A percentile compares a stretch with the other conserved stretches of the same genome.
These are phyloP conservation scores for Melanerpes aurifrons DNA, from an alignment of 2,113 vertebrate species.

Conservation along the genomic window DNA sequence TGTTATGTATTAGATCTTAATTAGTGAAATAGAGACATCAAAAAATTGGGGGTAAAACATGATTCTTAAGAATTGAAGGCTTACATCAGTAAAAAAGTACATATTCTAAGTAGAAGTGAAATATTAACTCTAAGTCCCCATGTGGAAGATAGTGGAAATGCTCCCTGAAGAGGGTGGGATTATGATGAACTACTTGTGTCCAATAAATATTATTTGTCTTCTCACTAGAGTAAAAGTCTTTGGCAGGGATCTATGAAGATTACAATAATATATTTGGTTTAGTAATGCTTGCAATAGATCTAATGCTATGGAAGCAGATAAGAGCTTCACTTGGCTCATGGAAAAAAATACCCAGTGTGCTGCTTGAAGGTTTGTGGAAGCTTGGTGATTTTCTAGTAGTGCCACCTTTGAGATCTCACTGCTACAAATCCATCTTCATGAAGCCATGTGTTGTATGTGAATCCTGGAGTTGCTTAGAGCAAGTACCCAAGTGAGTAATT, in stretches of 20 bases:
- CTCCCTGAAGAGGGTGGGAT: not conserved
- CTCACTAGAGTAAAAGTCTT: not conserved
- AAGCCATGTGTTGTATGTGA: not conserved
- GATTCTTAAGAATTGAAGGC: not conserved
- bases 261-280: not conserved
- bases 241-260: not conserved
- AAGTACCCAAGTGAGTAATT: slow-evolving; percentile 1
- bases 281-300: not conserved
- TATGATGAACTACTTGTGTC: not conserved
- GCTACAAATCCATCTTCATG: not conserved
- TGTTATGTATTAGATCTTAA: not conserved
- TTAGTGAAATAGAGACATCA: not conserved
- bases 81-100: not conserved
- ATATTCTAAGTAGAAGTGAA: not conserved
- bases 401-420: not conserved
- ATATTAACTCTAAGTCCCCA: not conserved
- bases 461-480: slow-evolving; percentile 18
- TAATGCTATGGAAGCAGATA: not conserved
- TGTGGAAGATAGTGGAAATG: not conserved
- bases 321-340: not conserved
- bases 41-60: not conserved
- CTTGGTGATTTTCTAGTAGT: not conserved
- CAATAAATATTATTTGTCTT: not conserved
- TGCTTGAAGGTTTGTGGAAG: not conserved
- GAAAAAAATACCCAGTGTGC: rapidly evolving